Base-by-base conservation (phyloP, 2,797 vertebrate genomes). In the Notoglanidium macrostoma region DNA sequence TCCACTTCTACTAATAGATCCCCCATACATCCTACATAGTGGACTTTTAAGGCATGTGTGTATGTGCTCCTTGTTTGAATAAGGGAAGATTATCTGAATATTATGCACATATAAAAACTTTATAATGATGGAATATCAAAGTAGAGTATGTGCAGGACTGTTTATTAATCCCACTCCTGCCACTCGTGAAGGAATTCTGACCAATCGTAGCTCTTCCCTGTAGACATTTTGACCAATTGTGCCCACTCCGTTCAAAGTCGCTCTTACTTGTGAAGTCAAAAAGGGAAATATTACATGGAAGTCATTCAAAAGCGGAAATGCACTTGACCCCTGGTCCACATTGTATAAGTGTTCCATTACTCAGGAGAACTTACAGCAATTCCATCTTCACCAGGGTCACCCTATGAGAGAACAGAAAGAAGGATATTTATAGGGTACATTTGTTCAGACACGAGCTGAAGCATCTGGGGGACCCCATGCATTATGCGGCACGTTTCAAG, bases 301-400 rank as follows among this genome's bases (percentile, higher is more conserved):
- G 59, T 59, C 11, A 65, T 73, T 85, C 40, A 81, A 73, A 83
- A 72, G 44, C 15, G 57, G 57, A 89, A 80, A 79, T 79, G 83
- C 85, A 57, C 83, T 88, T 90, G 83, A 88, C 70, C 84, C 49
- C 73, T 70, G 65, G 67, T 67, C 82, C 85, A 51, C 74, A 72
- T 72, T 67, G 51, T 85, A 67, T 74, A 85, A 76, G 61, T 78
- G 74, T 70, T 76, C 77, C 55, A 84, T 86, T 86, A 74, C 67
- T 78, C 84, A 73, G 29, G 72, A 59, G 2, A 44, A 97, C 98
- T 96, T 94, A 99, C 98, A 0, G 95, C 93, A 89, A 95, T 98
- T 63, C 98, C 98, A 0, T 99, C 97, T 93, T 98, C 97, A 0
- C 98, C 98, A 3, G 98, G 97, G 91, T 97, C 97, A 0, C 98